Base-by-base conservation (phyloP, 1,140 invertebrate species). In the Cyrtorhinus lividipennis region DNA sequence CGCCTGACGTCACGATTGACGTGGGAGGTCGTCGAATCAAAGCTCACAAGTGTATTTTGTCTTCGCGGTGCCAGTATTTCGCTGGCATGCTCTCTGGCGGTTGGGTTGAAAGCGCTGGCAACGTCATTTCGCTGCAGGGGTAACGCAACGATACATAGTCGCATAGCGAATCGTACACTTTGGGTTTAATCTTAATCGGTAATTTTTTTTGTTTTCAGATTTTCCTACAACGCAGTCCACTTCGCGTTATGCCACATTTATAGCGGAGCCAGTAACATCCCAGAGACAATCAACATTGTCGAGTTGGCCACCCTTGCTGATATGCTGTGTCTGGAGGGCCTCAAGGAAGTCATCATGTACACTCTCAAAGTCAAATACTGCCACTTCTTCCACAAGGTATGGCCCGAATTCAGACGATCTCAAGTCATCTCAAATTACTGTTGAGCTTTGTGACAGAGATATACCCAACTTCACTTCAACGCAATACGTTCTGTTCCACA, bases 171-270 rank as follows among this genome's bases (percentile, higher is more conserved):
- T 38, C 5, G 48, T 53, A 46, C 38, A 58, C 23, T 58, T 27
- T 59, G 25, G n/a, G 8, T 59, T 62, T 63, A 24, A 5, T 53
- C 20, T 53, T 13, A 53, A 3, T 12, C 8, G 18, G 20, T 53
- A 13, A 13, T 53, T 53, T 61, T 67, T 56, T 69, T 25, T 69
- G 66, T 66, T 63, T 78, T 20, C 72, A 87, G 85, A 26, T 86
- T 87, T 72, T 88, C 86, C 1, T 90, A 87, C 65, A 83, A 83
- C 62, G 83, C 85, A 0, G 86, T 93, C 0, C 87, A 92, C 73
- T 93, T 94, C 76, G 86, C 89, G 0, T 72, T 95, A 56, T 90
- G 90, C 67, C 91, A 94, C 72, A 90, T 95, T 57, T 95, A 95
- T 68, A 92, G 90, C 66, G 92, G 91, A 2, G 84, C 88, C 18